Conservation (phyloP, 2,888 invertebrate genomes). For the Encarsia formosa region DNA sequence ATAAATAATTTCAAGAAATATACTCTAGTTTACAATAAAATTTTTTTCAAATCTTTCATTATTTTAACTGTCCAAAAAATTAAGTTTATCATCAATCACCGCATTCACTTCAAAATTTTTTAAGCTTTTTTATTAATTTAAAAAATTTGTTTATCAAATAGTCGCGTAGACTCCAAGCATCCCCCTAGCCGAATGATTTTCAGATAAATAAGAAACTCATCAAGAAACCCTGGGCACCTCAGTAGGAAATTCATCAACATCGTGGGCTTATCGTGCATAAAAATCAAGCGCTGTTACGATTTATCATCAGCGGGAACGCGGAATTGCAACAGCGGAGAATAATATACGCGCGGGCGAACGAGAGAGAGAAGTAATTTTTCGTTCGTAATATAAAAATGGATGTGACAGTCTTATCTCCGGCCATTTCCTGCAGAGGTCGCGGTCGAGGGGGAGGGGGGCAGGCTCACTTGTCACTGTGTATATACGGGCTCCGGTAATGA, state of each 20-base stretch:
- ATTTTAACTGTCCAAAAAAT: no score
- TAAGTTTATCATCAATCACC: no score
- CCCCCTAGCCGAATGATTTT: no score
- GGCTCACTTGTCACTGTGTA: constrained; percentile 49
- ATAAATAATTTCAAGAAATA: no score
- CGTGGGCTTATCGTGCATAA: background rate
- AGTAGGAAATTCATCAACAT: background rate
- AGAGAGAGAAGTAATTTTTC: constrained; percentile 42
- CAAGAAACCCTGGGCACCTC: background rate
- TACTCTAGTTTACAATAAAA: no score
- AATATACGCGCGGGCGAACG: background rate
- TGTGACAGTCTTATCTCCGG: constrained; percentile 49
- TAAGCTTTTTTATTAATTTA: no score
- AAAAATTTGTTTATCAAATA: no score
- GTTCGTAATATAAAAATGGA: constrained; percentile 49
- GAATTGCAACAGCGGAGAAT: background rate
- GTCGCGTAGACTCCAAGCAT: no score
- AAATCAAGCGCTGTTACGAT: background rate
- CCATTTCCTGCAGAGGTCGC: constrained; percentile 46
- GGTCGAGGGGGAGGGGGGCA: constrained; percentile 21
- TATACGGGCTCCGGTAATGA: constrained; percentile 51
- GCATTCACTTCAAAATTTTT: no score
- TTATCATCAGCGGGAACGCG: background rate
- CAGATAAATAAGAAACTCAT: background rate
- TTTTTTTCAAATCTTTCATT: no score